A percentile compares a stretch with the other conserved stretches of the same genome.
Conservation (phyloP, 1,140 invertebrate species). For the Orussus abietinus region DNA sequence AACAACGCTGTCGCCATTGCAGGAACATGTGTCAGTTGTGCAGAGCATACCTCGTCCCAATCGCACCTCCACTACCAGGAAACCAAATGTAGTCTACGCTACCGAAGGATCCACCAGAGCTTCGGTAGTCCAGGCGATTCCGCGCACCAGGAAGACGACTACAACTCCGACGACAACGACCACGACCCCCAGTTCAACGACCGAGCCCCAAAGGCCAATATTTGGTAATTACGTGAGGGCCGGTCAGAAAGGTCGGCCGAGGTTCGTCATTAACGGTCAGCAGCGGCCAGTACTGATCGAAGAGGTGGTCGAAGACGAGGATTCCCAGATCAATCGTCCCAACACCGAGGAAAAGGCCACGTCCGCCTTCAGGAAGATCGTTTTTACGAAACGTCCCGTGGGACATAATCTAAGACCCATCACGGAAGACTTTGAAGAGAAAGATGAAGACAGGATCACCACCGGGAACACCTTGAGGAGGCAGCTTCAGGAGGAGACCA, state of each 20-base stretch:
- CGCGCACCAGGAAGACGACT: constrained; percentile 51
- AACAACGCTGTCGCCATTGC: constrained; percentile 48
- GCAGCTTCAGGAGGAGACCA: constrained; percentile 54
- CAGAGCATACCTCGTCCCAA: constrained; percentile 51
- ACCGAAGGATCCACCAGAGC: constrained; percentile 53
- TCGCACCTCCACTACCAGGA: constrained; percentile 36
- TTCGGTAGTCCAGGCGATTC: constrained; percentile 61
- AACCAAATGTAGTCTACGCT: constrained; percentile 41
- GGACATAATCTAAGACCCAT: constrained; percentile 42
- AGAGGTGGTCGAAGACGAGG: constrained; percentile 34
- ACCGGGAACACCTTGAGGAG: constrained; percentile 56
- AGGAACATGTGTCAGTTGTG: constrained; percentile 52
- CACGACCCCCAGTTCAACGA: constrained; percentile 33
- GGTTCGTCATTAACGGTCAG: constrained; percentile 46
- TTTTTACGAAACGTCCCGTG: constrained; percentile 49
- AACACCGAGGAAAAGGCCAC: constrained; percentile 34
- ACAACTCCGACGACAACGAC: constrained; percentile 37
- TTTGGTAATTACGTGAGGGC: constrained; percentile 28
- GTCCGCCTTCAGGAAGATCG: constrained; percentile 38
- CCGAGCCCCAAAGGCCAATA: constrained; percentile 32
- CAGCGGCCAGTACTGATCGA: constrained; percentile 38
- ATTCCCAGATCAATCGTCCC: constrained; percentile 45
- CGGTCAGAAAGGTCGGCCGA: constrained; percentile 34
- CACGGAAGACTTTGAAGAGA: constrained; percentile 42
- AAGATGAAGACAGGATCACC: constrained; percentile 42